These are phyloP conservation scores for Staurois parvus DNA, from an alignment of 2,797 vertebrate species.

Conservation along the genomic window DNA sequence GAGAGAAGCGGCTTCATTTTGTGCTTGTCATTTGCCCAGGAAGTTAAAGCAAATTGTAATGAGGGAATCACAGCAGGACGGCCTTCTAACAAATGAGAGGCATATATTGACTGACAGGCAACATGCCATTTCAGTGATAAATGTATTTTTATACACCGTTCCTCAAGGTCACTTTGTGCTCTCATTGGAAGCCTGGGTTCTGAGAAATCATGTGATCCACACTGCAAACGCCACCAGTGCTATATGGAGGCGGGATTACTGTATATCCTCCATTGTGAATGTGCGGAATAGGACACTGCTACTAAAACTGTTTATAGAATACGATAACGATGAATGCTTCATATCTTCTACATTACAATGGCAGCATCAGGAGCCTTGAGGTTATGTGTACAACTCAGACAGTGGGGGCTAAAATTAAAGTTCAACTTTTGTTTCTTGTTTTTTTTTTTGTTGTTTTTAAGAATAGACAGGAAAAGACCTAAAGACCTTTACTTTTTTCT, in stretches of 20 bases:
- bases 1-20: constrained; percentile 75
- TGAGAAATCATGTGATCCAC: constrained; percentile 56
- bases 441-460: too few species aligned
- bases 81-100: constrained; percentile 72
- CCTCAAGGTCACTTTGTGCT: constrained; percentile 72
- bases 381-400: too few species aligned
- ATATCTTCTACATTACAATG: too few species aligned
- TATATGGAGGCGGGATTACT: not conserved
- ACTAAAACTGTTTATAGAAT: too few species aligned
- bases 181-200: constrained; percentile 60
- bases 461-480: too few species aligned
- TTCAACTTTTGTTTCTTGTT: too few species aligned
- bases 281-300: too few species aligned
- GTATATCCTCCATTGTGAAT: too few species aligned
- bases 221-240: not conserved
- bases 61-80: constrained; percentile 76
- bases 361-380: too few species aligned
- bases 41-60: constrained; percentile 77
- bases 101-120: constrained; percentile 73
- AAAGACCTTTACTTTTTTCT: too few species aligned
- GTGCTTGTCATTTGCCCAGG: constrained; percentile 77
- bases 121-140: constrained; percentile 71
- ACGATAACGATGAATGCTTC: too few species aligned
- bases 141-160: constrained; percentile 72
- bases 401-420: too few species aligned